Percentiles rank a stretch among this genome's conserved stretches.
Evolutionary conservation across 2,797 vertebrate genomes (phyloP).

Genomic region (Nannoperca australis): DNA sequence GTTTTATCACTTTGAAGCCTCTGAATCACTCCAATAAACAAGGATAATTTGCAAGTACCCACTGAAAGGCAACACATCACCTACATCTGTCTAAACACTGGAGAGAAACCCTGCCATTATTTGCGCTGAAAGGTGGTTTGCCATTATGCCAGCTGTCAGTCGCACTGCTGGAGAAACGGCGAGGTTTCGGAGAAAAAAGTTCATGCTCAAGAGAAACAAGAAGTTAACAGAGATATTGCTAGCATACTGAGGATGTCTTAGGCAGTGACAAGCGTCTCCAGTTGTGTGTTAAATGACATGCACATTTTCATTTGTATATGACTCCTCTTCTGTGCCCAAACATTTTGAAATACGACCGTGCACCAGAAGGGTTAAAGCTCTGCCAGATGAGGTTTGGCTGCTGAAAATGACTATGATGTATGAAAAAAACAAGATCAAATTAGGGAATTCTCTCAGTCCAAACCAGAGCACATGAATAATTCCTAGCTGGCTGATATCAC

Average conservation of each 20-base stretch:
- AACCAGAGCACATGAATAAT: slow-evolving; percentile 39
- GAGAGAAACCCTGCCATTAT: slow-evolving; percentile 24
- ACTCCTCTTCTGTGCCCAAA: slow-evolving; percentile 2
- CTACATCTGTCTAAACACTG: slow-evolving; percentile 23
- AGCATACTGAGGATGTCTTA: neutral
- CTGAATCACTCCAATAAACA: slow-evolving; percentile 42
- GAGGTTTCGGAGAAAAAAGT: slow-evolving; percentile 2
- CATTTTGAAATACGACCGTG: neutral
- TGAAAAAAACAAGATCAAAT: slow-evolving; percentile 10
- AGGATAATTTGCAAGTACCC: slow-evolving; percentile 14
- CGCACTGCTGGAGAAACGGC: neutral
- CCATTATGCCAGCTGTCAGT: slow-evolving; percentile 30
- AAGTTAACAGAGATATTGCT: slow-evolving; percentile 19
- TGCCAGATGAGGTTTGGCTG: slow-evolving; percentile 34
- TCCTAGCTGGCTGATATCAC: slow-evolving; percentile 16
- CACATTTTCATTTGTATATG: slow-evolving; percentile 24
- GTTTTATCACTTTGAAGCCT: slow-evolving; percentile 23
- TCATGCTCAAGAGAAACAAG: neutral
- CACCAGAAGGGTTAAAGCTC: neutral
- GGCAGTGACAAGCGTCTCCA: slow-evolving; percentile 14
- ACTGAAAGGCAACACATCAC: slow-evolving; percentile 18
- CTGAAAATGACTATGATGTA: slow-evolving; percentile 37
- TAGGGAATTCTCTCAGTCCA: slow-evolving; percentile 13
- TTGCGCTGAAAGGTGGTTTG: slow-evolving; percentile 1
- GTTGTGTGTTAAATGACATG: slow-evolving; percentile 25